These are phyloP conservation scores for Brenthis hecate DNA, from an alignment of 2,888 invertebrate genomes.

Conservation along the genomic window DNA sequence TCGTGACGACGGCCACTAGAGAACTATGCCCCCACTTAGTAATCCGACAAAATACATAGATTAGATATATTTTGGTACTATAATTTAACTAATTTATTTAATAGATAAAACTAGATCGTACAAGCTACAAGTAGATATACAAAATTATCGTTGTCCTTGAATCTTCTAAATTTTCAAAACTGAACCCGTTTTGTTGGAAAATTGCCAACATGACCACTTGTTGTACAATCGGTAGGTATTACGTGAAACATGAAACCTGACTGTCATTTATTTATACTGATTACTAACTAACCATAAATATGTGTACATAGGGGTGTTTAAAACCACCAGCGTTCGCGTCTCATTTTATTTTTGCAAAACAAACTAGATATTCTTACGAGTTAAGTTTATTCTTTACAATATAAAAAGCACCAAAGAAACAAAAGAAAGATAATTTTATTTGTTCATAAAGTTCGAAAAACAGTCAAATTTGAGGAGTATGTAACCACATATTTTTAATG, in stretches of 20 bases:
- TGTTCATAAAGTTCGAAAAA: too few species aligned
- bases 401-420: too few species aligned
- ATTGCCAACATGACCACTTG: constrained; percentile 28
- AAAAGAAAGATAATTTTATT: too few species aligned
- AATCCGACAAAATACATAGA: too few species aligned
- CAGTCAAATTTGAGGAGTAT: too few species aligned
- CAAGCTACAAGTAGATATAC: constrained; percentile 7
- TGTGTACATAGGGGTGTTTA: not conserved
- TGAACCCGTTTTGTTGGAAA: constrained; percentile 35
- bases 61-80: too few species aligned
- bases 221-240: constrained; percentile 16
- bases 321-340: not conserved
- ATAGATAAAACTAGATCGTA: constrained; percentile 44
- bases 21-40: too few species aligned
- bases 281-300: not conserved
- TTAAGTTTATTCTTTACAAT: not conserved
- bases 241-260: constrained; percentile 23
- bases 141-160: constrained; percentile 30
- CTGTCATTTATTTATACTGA: not conserved
- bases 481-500: too few species aligned
- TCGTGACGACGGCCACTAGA: constrained; percentile 44
- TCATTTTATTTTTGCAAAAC: not conserved
- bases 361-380: not conserved
- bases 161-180: constrained; percentile 37
- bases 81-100: not conserved